phyloP scores from a whole-genome alignment of 92 coral and sea anemone species.

The Ricordea florida region DNA sequence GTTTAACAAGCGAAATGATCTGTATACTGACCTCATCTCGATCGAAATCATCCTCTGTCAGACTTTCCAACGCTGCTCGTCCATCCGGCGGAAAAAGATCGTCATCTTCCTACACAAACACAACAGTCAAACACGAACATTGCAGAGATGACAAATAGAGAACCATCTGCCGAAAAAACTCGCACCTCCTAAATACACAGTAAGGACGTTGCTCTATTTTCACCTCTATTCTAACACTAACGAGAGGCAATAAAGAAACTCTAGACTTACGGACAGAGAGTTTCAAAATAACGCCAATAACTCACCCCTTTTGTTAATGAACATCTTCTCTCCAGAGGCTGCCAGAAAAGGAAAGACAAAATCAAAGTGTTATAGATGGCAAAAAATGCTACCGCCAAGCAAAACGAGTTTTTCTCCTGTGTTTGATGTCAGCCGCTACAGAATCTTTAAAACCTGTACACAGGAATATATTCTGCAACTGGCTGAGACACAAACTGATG shows the following conservation, averaged over 20 bases:
- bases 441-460: no score
- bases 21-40: not conserved
- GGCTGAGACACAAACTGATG: no score
- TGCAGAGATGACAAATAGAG: not conserved
- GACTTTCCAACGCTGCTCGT: conserved; percentile 50
- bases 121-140: not conserved
- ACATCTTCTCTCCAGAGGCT: conserved; percentile 96
- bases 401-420: not conserved
- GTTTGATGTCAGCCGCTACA: not conserved
- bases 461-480: no score
- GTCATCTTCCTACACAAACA: conserved; percentile 73
- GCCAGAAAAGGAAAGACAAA: conserved; percentile 3
- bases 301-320: conserved; percentile 84
- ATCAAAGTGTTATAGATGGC: not conserved
- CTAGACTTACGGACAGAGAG: not conserved
- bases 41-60: conserved; percentile 38
- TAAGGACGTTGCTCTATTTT: no score
- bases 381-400: not conserved
- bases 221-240: not conserved
- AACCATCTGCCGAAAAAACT: no score
- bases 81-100: conserved; percentile 73
- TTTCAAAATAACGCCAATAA: not conserved
- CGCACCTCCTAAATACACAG: no score
- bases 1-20: no score
- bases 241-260: not conserved